Conservation (phyloP, 2,888 invertebrate genomes). For the Tortrix viridana region DNA sequence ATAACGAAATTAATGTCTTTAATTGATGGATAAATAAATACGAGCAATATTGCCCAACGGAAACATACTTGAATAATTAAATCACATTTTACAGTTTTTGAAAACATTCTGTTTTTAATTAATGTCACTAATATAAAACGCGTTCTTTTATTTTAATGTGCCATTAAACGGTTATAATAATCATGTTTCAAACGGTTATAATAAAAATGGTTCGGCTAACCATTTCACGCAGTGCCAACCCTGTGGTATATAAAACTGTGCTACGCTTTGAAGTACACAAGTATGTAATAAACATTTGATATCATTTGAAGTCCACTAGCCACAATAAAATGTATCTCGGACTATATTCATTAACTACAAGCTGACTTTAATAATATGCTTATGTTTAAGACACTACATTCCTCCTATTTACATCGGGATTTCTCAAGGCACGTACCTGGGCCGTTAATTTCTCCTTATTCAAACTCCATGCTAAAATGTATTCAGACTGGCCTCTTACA, state of each 20-base stretch:
- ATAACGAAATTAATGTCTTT: no score
- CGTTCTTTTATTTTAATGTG: background rate
- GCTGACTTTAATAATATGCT: background rate
- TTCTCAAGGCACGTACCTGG: no score
- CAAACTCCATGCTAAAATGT: no score
- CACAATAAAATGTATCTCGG: slow-evolving; percentile 3
- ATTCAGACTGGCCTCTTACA: no score
- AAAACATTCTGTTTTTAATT: background rate
- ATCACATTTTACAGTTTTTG: background rate
- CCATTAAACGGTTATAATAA: background rate
- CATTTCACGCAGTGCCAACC: background rate
- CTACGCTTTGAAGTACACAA: slow-evolving; percentile 5
- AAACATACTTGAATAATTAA: no score
- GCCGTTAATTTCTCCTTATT: no score
- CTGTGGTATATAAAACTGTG: slow-evolving; percentile 8
- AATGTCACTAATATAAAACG: background rate
- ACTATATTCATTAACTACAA: slow-evolving; percentile 4
- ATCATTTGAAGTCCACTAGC: slow-evolving; percentile 11
- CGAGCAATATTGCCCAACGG: no score
- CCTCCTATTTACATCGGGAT: no score
- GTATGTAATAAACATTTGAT: slow-evolving; percentile 8
- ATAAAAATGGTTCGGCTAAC: background rate
- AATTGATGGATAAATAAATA: no score
- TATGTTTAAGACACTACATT: no score
- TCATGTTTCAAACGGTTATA: background rate